Evolutionary conservation across 2,888 invertebrate genomes (phyloP).

Genomic region (Polyommatus iphigenia): DNA sequence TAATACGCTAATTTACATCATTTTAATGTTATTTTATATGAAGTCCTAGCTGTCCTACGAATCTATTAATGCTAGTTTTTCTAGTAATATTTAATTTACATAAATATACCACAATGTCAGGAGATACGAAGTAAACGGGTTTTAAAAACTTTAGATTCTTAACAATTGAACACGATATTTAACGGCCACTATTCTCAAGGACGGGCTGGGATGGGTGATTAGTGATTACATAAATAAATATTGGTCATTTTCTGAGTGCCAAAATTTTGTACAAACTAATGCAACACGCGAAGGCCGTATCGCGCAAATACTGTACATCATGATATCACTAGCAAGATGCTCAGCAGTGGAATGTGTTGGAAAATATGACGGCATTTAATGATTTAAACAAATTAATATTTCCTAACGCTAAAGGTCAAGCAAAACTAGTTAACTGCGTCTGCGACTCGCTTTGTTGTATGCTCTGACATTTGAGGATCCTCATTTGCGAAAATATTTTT

Average conservation of each 20-base stretch:
- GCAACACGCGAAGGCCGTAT: not conserved
- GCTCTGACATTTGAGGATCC: slow-evolving; percentile 13
- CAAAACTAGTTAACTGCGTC: slow-evolving; percentile 26
- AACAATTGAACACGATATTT: not conserved
- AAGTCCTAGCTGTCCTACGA: not conserved
- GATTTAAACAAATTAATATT: slow-evolving; percentile 29
- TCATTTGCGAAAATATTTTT: not conserved
- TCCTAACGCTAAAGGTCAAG: slow-evolving; percentile 30
- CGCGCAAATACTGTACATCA: slow-evolving; percentile 19
- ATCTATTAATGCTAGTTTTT: not conserved
- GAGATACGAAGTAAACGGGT: not conserved
- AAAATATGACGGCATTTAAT: slow-evolving; percentile 31
- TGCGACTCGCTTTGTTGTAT: not conserved
- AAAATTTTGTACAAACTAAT: slow-evolving; percentile 19
- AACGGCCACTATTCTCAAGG: not conserved
- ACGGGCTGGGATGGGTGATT: not conserved
- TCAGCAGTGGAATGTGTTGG: slow-evolving; percentile 9
- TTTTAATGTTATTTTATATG: no score
- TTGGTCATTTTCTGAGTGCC: not conserved
- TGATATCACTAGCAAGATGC: slow-evolving; percentile 7
- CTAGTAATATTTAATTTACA: not conserved
- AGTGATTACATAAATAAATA: not conserved
- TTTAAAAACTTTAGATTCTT: not conserved
- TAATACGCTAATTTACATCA: no score
- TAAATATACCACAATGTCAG: not conserved